Percentiles rank a stretch among this genome's conserved stretches.
Conservation (phyloP, 2,888 invertebrate species). For the Drosophila anomelani region DNA sequence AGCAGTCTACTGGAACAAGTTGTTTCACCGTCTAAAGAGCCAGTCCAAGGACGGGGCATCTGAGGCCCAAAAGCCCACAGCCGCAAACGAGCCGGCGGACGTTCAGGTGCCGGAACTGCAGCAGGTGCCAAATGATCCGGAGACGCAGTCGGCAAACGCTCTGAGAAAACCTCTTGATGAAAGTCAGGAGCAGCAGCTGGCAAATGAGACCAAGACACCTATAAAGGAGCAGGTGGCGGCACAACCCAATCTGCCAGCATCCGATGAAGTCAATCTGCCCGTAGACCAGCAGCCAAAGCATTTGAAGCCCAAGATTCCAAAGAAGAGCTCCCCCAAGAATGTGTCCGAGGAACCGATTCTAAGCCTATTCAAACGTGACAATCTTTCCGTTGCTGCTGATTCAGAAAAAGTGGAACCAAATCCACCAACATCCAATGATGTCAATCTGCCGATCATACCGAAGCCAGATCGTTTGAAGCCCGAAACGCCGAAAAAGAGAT, state of each 20-base stretch:
- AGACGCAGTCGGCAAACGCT: slow-evolving; percentile 5
- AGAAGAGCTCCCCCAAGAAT: not conserved
- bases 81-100: slow-evolving; percentile 6
- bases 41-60: slow-evolving; percentile 8
- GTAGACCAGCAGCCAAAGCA: not conserved
- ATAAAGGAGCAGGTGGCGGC: not conserved
- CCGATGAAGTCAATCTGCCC: not conserved
- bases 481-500: not conserved
- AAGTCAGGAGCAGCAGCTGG: not conserved
- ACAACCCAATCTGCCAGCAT: not conserved
- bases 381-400: not conserved
- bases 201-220: not conserved
- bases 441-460: not conserved
- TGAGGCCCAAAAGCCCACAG: not conserved
- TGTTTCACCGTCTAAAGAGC: slow-evolving; percentile 72
- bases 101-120: not conserved
- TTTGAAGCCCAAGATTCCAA: not conserved
- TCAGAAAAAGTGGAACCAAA: not conserved
- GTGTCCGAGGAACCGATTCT: not conserved
- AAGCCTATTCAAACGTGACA: not conserved
- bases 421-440: not conserved
- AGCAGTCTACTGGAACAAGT: slow-evolving; percentile 75
- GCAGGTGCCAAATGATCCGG: slow-evolving; percentile 29
- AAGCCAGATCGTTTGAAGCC: not conserved
- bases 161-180: not conserved